Evolutionary conservation across 2,888 invertebrate genomes (phyloP), one percentile per base, ranked within the genome.

Genomic region (Platycheirus rosarum): DNA sequence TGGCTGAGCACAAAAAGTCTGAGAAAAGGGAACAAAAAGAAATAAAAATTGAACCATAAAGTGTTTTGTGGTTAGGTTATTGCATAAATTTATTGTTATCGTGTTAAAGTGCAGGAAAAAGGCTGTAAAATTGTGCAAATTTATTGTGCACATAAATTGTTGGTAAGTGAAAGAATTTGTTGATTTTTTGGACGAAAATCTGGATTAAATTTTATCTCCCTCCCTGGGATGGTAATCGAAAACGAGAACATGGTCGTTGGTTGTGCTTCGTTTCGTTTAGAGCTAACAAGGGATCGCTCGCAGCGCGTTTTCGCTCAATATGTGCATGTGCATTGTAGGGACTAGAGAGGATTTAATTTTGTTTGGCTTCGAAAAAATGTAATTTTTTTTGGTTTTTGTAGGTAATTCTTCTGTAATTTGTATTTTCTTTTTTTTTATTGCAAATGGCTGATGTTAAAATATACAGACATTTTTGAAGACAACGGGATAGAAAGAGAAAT

Each of bases 31-130:
- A 77, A 76, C 40, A 77, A 68, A 77, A 75, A 66, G 46, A 70
- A 20, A 8, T 32, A 51, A 63, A 63, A 65, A 80, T 66, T 49
- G 66, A 65, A 70, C 63, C 65, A 69, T 55, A 68, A 66, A 74
- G 66, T 75, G 75, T 79, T 84, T 78, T 85, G 84, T 78, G 80
- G 84, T 84, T 84, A 80, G 77, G 78, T 82, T 85, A 84, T 85
- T 84, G 84, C 84, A 82, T 85, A 85, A 85, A 85, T 74, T 76
- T 68, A 18, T 82, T 82, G 63, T 57, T 82, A 68, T 71, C 76
- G 71, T 42, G 48, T 65, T 77, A 20, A n/a, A 70, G 37, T 62
- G 49, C 13, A 66, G 23, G 57, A 55, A 42, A 69, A 68, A 48
- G 14, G 20, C 69, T 62, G 63, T 53, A 68, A 75, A 75, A 71